phyloP scores from a whole-genome alignment of 2,797 vertebrate genomes.

The Potorous gilbertii region DNA sequence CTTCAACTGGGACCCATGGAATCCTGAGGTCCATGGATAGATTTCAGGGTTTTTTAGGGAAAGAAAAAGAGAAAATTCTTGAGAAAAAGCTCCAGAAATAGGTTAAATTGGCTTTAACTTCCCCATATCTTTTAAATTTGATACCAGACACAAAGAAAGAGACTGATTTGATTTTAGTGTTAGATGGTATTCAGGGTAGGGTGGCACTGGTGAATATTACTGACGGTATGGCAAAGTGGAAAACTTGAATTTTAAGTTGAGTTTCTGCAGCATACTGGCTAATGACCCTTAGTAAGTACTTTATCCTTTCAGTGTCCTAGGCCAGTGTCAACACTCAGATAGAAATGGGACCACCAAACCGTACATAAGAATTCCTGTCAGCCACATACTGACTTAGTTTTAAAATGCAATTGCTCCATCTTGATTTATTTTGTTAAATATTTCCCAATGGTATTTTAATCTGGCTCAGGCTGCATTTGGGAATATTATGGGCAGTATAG shows the following conservation, averaged over 20 bases:
- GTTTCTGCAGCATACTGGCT: not conserved
- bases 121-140: not conserved
- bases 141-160: not conserved
- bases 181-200: not conserved
- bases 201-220: not conserved
- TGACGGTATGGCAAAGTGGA: not conserved
- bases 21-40: not conserved
- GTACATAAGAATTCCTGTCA: not conserved
- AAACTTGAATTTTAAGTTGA: not conserved
- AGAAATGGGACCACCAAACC: not conserved
- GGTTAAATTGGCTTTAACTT: not conserved
- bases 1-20: not conserved
- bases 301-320: not conserved
- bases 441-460: not conserved
- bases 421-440: not conserved
- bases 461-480: not conserved
- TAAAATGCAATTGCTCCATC: not conserved
- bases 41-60: not conserved
- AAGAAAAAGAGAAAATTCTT: not conserved
- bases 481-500: not conserved
- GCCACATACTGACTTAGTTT: not conserved
- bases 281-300: not conserved
- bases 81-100: not conserved
- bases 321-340: not conserved
- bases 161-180: not conserved